Evolutionary conservation across 2,113 vertebrate genomes (phyloP).

Genomic region (Archocentrus centrarchus): DNA sequence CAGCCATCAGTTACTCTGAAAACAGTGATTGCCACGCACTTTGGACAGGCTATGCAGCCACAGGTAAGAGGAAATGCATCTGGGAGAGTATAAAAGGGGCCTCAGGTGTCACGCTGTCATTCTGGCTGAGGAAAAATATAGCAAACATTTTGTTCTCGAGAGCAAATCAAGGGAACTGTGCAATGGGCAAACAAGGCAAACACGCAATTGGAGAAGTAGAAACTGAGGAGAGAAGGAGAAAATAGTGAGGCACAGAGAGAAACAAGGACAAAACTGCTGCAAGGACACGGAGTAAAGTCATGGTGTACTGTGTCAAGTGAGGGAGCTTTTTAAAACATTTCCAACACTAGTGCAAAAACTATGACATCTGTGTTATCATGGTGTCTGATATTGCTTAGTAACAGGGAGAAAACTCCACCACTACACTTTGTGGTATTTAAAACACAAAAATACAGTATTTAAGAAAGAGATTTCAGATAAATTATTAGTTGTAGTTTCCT

Average conservation of each 20-base stretch:
- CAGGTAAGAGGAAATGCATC: constrained; percentile 19
- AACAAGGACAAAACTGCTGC: not conserved
- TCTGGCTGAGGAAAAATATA: constrained; percentile 4
- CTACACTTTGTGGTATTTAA: not conserved
- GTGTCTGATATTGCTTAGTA: constrained; percentile 1
- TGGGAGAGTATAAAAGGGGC: not conserved
- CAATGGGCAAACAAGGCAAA: constrained; percentile 14
- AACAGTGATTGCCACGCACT: not conserved
- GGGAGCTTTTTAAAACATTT: not conserved
- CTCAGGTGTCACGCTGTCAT: constrained; percentile 23
- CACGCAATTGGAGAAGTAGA: constrained; percentile 14
- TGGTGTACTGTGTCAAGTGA: not conserved
- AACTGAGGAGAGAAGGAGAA: not conserved
- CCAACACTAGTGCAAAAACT: not conserved
- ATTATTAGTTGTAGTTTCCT: not conserved
- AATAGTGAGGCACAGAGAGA: not conserved
- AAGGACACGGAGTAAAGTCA: not conserved
- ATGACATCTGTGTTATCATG: not conserved
- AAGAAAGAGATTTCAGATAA: not conserved
- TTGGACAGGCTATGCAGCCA: not conserved
- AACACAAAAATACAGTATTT: not conserved
- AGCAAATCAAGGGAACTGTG: constrained; percentile 23
- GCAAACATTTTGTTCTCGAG: constrained; percentile 24
- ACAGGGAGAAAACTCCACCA: not conserved
- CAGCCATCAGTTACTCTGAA: constrained; percentile 12